phyloP scores from a whole-genome alignment of 2,888 invertebrate genomes.

The Aspidapion aeneum region DNA sequence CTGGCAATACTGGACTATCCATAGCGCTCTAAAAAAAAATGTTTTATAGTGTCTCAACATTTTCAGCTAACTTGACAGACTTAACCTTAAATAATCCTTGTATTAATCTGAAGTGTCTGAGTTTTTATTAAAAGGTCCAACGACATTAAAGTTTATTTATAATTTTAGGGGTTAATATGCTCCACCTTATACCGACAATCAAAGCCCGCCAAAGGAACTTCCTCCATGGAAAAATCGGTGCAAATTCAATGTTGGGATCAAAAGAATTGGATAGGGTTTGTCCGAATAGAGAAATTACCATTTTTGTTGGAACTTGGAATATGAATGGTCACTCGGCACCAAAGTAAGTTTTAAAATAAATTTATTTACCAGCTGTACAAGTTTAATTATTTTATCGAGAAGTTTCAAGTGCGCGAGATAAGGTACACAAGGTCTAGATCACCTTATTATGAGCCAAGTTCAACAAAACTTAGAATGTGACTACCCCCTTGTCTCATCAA shows the following conservation, averaged over 20 bases:
- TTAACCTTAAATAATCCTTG: too few species aligned
- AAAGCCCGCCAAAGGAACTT: slow-evolving; percentile 81
- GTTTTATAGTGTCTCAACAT: too few species aligned
- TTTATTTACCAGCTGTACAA: not conserved
- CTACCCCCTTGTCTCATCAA: too few species aligned
- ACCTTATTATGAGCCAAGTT: too few species aligned
- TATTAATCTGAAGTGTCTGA: too few species aligned
- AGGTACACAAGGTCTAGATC: not conserved
- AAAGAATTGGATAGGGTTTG: slow-evolving; percentile 83
- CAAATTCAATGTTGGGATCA: slow-evolving; percentile 77
- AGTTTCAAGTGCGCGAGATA: not conserved
- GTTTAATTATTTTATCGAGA: slow-evolving; percentile 2
- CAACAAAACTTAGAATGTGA: too few species aligned
- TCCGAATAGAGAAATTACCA: slow-evolving; percentile 78
- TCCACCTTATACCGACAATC: slow-evolving; percentile 74
- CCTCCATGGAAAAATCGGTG: slow-evolving; percentile 74
- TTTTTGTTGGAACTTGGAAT: slow-evolving; percentile 95
- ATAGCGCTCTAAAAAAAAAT: too few species aligned
- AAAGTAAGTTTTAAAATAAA: slow-evolving; percentile 54
- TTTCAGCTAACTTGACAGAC: too few species aligned
- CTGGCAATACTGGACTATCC: too few species aligned
- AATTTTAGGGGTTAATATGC: slow-evolving; percentile 25
- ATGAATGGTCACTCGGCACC: slow-evolving; percentile 90
- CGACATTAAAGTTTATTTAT: too few species aligned
- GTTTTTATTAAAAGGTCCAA: too few species aligned